These are phyloP conservation scores for Eupithecia vulgata DNA, from an alignment of 2,888 invertebrate genomes.

Conservation along the genomic window DNA sequence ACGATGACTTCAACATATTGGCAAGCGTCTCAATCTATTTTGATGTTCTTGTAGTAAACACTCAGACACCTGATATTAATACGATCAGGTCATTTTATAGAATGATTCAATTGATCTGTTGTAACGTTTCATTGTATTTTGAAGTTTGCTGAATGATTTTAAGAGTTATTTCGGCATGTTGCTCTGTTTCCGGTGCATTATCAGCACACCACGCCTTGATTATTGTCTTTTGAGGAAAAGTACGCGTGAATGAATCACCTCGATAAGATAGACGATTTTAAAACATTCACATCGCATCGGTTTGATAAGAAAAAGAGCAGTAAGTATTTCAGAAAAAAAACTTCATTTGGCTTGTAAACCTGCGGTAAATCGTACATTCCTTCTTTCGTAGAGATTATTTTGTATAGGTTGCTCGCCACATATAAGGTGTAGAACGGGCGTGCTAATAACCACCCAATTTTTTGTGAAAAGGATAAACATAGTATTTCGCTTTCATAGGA, in stretches of 20 bases:
- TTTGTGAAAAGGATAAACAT: too few species aligned
- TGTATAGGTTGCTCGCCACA: neutral
- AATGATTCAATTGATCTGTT: neutral
- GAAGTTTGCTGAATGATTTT: neutral
- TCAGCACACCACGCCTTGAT: neutral
- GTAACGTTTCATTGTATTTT: neutral
- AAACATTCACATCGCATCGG: neutral
- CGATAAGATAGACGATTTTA: neutral
- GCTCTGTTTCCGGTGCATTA: neutral
- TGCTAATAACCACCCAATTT: too few species aligned
- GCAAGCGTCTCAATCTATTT: slow-evolving; percentile 66
- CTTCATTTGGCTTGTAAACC: too few species aligned
- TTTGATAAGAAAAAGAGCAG: neutral
- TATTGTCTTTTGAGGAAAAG: neutral
- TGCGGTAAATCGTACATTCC: neutral
- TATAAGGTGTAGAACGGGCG: neutral
- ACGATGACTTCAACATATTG: slow-evolving; percentile 62
- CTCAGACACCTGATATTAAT: slow-evolving; percentile 33
- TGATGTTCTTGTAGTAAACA: slow-evolving; percentile 41
- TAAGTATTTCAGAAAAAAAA: too few species aligned
- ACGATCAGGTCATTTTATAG: slow-evolving; percentile 27
- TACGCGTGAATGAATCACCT: neutral
- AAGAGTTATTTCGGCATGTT: neutral
- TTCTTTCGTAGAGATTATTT: neutral
- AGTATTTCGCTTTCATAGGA: too few species aligned